Evolutionary conservation across 2,113 vertebrate species (phyloP), one percentile per base, ranked within the genome.

Genomic region (Trogon surrucura): DNA sequence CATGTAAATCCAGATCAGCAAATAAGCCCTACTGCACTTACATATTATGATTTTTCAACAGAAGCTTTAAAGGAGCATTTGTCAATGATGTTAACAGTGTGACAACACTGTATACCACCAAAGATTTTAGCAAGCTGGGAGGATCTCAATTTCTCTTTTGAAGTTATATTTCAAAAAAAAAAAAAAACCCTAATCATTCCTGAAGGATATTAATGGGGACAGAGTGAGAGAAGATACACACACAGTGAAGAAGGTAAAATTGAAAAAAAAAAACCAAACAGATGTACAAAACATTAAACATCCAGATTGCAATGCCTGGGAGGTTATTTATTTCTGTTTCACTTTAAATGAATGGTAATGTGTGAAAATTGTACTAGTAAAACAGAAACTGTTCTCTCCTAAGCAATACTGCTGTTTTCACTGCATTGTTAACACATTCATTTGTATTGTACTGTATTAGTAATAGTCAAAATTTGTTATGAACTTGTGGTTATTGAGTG

Each of bases 301-400:
- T 64, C 25, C 54, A 70, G 53, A 95, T 87, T 93, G 50, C 66
- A 82, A 75, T 85, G 80, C 38, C 72, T 69, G 61, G 72, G 65
- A 80, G 73, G 88, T 36, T 92, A 71, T 79, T 92, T 41, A 50
- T 92, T 90, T 94, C 41, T 84, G 57, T 94, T 97, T 88, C 72
- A 69, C 54, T 72, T 91, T 81, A 95, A 88, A 94, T 85, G 10
- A 93, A 93, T 69, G 72, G n/a, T 61, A 89, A 93, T 91, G 50
- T 84, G 83, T n/a, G 26, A 94, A 92, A 96, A 96, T 91, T 89
- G 23, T 36, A 30, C 61, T 57, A 65, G 27, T 36, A 93, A 95
- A 96, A 94, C 47, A 94, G 75, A 92, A 93, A 72, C 73, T 81
- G 45, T 67, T 85, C 56, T 91, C 57, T 84, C 90, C 74, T 78